Conservation (phyloP, 2,888 invertebrate species). For the Troides helena region DNA sequence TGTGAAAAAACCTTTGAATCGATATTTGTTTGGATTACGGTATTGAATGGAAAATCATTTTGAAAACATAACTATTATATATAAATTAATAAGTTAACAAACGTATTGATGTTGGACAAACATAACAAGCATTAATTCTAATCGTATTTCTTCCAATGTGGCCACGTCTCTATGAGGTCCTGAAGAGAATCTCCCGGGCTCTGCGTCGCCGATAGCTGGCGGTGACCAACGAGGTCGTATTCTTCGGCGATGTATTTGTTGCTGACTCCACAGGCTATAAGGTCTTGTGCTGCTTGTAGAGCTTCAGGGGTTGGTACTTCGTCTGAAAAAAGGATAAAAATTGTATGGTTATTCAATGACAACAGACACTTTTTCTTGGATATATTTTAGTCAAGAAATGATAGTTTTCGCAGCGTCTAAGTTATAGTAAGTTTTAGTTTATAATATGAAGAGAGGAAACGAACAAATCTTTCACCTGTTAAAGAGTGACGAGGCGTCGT, state of each 20-base stretch:
- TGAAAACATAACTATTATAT: background rate
- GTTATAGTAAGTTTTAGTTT: too few relatives aligned
- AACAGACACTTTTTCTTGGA: background rate
- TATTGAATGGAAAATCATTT: background rate
- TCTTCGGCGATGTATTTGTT: conserved; percentile 61
- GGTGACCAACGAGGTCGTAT: conserved; percentile 78
- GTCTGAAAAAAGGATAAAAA: conserved; percentile 37
- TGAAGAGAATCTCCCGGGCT: conserved; percentile 80
- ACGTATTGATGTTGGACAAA: background rate
- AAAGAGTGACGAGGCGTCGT: too few relatives aligned
- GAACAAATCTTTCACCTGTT: too few relatives aligned
- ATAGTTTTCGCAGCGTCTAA: too few relatives aligned
- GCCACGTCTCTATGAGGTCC: conserved; percentile 74
- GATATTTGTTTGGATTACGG: background rate
- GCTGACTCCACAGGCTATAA: conserved; percentile 74
- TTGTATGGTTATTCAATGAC: background rate
- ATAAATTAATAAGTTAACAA: conserved; percentile 1
- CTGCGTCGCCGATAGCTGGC: conserved; percentile 70
- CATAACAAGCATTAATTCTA: conserved; percentile 1
- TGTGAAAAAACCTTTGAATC: background rate
- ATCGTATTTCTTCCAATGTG: conserved; percentile 48
- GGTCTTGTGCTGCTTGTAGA: conserved; percentile 63
- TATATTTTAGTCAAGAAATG: too few relatives aligned
- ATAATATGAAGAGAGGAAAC: too few relatives aligned
- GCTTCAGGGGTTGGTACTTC: conserved; percentile 62